Evolutionary conservation across 2,113 vertebrate species (phyloP).

Genomic region (Theristicus caerulescens): DNA sequence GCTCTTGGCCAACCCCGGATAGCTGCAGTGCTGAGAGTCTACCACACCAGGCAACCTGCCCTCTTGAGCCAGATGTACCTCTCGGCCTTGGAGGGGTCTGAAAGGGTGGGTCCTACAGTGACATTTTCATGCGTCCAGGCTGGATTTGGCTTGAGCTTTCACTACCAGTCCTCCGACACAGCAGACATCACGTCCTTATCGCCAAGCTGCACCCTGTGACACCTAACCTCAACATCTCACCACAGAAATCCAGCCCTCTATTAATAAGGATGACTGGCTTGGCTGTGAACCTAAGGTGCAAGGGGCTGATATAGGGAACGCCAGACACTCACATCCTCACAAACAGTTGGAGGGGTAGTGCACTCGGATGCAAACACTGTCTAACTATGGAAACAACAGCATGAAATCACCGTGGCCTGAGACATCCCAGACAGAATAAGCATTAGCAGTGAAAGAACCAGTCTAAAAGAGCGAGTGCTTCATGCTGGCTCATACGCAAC

Average conservation of each 20-base stretch:
- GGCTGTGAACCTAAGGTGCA: background rate
- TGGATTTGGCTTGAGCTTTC: background rate
- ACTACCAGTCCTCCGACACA: background rate
- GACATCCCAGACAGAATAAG: background rate
- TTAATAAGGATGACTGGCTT: slow-evolving; percentile 54
- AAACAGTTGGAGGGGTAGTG: background rate
- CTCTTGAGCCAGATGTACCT: background rate
- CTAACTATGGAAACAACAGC: background rate
- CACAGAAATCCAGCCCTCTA: slow-evolving; percentile 58
- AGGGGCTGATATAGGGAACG: slow-evolving; percentile 16
- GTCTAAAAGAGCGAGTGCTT: background rate
- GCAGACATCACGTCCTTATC: background rate
- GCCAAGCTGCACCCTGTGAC: background rate
- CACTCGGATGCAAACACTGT: background rate
- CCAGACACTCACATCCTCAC: slow-evolving; percentile 26
- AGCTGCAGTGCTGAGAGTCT: background rate
- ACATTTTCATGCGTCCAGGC: background rate
- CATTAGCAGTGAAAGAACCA: background rate
- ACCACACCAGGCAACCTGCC: background rate
- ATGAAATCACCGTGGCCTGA: background rate
- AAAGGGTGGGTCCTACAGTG: background rate
- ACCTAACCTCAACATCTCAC: slow-evolving; percentile 62
- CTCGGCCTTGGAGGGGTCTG: background rate
- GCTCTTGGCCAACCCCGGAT: fast-evolving
- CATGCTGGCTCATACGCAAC: background rate